Conservation (phyloP, 2,888 invertebrate genomes). For the Erebia ligea region DNA sequence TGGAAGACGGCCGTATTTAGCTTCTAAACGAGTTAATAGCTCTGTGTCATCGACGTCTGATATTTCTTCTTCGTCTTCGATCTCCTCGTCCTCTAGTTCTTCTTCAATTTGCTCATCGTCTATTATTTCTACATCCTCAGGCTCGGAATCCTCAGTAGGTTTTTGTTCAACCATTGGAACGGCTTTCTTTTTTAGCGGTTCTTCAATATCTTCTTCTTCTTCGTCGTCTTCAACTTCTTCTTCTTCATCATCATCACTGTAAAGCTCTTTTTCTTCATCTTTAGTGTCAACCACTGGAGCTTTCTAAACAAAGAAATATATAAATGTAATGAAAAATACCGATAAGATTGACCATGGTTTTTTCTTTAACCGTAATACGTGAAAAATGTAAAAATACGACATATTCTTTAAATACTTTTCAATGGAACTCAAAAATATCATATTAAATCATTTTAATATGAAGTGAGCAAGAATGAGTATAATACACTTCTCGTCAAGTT, state of each 20-base stretch:
- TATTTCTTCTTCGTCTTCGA: slow-evolving; percentile 78
- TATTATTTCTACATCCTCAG: slow-evolving; percentile 74
- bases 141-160: slow-evolving; percentile 55
- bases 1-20: slow-evolving; percentile 88
- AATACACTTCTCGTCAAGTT: too few species aligned
- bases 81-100: slow-evolving; percentile 74
- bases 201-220: slow-evolving; percentile 49
- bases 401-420: too few species aligned
- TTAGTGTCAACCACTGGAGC: slow-evolving; percentile 27
- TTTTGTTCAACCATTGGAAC: slow-evolving; percentile 49
- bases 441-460: too few species aligned
- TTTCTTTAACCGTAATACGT: too few species aligned
- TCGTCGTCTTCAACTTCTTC: slow-evolving; percentile 67
- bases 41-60: slow-evolving; percentile 88
- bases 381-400: too few species aligned
- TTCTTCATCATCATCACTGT: slow-evolving; percentile 68
- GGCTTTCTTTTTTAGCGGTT: slow-evolving; percentile 39
- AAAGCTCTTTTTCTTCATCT: slow-evolving; percentile 61
- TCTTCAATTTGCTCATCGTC: slow-evolving; percentile 76
- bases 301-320: slow-evolving; percentile 27
- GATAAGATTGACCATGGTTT: too few species aligned
- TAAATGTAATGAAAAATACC: too few species aligned
- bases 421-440: too few species aligned
- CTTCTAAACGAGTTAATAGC: slow-evolving; percentile 86
- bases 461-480: too few species aligned